Conservation (phyloP, 2,797 vertebrate genomes). For the Arnoldichthys spilopterus region DNA sequence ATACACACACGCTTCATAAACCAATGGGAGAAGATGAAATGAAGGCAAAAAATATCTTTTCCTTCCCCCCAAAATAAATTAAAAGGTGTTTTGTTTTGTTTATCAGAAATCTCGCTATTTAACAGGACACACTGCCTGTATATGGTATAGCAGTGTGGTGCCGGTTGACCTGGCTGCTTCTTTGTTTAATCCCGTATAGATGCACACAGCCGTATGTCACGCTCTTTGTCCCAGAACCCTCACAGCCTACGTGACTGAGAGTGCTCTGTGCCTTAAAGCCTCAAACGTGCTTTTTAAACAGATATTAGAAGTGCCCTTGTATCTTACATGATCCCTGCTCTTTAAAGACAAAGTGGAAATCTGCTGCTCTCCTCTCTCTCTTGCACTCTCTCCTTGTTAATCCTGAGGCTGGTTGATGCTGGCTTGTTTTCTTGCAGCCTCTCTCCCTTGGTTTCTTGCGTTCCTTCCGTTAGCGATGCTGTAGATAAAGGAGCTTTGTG, state of each 20-base stretch:
- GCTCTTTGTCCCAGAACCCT: slow-evolving; percentile 58
- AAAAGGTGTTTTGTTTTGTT: neutral
- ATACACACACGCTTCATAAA: neutral
- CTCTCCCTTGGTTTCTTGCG: neutral
- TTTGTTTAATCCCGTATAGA: slow-evolving; percentile 59
- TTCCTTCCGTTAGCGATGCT: neutral
- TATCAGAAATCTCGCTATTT: no score
- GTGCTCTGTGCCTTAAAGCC: neutral
- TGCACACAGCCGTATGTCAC: slow-evolving; percentile 51
- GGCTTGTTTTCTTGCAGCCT: slow-evolving; percentile 60
- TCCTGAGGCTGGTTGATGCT: slow-evolving; percentile 47
- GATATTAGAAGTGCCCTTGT: neutral
- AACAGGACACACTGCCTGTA: neutral
- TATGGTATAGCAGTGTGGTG: neutral
- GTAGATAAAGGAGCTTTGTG: slow-evolving; percentile 2
- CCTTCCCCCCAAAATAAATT: no score
- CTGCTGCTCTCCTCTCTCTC: neutral
- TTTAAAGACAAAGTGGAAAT: slow-evolving; percentile 11
- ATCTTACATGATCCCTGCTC: slow-evolving; percentile 8
- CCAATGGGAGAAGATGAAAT: neutral
- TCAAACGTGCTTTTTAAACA: neutral
- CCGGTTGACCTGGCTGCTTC: slow-evolving; percentile 32
- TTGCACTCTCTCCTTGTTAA: slow-evolving; percentile 27
- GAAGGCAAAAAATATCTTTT: neutral
- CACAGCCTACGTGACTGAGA: slow-evolving; percentile 40